Percentiles rank a stretch among this genome's conserved stretches.
Evolutionary conservation across 2,797 vertebrate species (phyloP).

Genomic region (Dromococcyx pavoninus): DNA sequence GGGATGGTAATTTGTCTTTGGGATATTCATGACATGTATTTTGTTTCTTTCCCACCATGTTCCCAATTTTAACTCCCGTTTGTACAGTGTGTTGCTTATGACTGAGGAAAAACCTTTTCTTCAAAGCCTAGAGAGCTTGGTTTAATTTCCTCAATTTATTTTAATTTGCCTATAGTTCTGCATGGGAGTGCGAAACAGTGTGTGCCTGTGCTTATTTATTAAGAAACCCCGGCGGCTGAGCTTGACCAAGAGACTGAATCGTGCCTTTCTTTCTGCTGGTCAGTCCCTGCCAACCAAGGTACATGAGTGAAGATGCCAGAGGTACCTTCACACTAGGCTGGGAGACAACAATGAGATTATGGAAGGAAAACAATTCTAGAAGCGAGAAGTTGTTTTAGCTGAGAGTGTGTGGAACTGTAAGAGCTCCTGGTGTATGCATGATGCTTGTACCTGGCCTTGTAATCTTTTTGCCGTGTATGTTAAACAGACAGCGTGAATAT

Average conservation of each 20-base stretch:
- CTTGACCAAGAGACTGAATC: not conserved
- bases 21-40: not conserved
- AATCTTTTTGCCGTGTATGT: not conserved
- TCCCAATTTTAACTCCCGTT: not conserved
- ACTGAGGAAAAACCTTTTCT: not conserved
- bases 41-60: not conserved
- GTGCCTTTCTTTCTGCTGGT: not conserved
- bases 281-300: not conserved
- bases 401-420: not conserved
- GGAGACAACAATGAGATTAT: not conserved
- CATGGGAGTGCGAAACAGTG: not conserved
- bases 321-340: not conserved
- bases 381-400: not conserved
- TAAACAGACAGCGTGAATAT: not conserved
- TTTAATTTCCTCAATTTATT: not conserved
- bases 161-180: not conserved
- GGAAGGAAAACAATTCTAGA: not conserved
- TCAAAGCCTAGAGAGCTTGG: not conserved
- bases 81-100: not conserved
- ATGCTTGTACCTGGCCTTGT: not conserved
- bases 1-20: not conserved
- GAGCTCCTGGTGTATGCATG: not conserved
- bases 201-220: not conserved
- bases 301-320: not conserved
- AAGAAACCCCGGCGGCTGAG: not conserved